Evolutionary conservation across 2,797 vertebrate species (phyloP).

Genomic region (Halcyon smyrnensis): DNA sequence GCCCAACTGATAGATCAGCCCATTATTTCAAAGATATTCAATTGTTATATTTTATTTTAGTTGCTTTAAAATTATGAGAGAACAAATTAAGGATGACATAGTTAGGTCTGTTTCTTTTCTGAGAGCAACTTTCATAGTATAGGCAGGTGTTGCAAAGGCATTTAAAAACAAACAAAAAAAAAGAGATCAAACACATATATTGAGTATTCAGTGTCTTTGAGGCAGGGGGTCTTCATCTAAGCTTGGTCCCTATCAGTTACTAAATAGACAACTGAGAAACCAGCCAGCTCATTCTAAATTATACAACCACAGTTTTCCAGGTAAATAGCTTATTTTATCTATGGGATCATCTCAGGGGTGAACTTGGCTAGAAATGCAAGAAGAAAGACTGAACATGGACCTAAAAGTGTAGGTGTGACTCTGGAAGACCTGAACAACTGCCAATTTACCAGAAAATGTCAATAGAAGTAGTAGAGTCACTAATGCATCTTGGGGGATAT

Average conservation of each 20-base stretch:
- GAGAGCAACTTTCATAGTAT: neutral
- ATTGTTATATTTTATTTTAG: constrained; percentile 12
- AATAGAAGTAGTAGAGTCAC: neutral
- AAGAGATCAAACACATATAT: neutral
- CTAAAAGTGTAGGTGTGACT: neutral
- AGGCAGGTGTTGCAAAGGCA: neutral
- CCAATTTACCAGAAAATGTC: neutral
- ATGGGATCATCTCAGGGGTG: neutral
- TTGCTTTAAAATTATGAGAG: neutral
- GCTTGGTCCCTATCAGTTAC: neutral
- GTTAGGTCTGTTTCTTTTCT: neutral
- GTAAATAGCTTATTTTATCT: neutral
- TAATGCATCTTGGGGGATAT: neutral
- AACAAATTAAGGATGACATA: neutral
- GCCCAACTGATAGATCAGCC: neutral
- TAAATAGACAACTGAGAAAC: neutral
- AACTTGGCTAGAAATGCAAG: neutral
- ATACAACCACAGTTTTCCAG: neutral
- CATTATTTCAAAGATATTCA: constrained; percentile 9
- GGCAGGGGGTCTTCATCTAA: neutral
- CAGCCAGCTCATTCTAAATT: neutral
- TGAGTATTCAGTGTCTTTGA: neutral
- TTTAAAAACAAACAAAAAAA: neutral
- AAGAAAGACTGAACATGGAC: accelerated
- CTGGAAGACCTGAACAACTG: neutral